Base-by-base conservation (phyloP, 2,888 invertebrate genomes). In the Minunthozetes semirufus region DNA sequence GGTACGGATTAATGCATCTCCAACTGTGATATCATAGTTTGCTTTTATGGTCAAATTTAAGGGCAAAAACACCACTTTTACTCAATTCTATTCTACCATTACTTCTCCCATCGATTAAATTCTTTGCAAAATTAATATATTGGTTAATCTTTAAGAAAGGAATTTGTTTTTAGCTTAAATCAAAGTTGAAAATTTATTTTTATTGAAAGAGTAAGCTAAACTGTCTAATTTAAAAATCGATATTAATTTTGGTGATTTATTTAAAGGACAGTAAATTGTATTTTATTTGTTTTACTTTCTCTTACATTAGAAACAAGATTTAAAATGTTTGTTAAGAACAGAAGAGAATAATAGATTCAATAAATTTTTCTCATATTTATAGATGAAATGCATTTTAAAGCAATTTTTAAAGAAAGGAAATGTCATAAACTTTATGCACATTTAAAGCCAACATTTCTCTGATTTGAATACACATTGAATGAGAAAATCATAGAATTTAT, bases 1-100 rank as follows among this genome's bases (percentile, higher is more conserved):
- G n/a, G 66, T 66, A 19, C 33, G 66, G 38, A 38, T 66, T 38
- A 66, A 33, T 66, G 38, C 19, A 66, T 66, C n/a, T 66, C 66
- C 66, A 66, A 66, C 66, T 66, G 66, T 66, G 66, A 66, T 38
- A 33, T 66, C 38, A 66, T 66, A 25, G 66, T 38, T 66, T 66
- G 66, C 66, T 66, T 66, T 66, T 66, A 66, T 66, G 66, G 38
- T n/a, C 38, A 38, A 66, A 38, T 66, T 38, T 66, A 38, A 38
- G 19, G 11, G 38, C 38, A 66, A 66, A 38, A 59, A 59, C 27
- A 27, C 22, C 9, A 59, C 25, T 59, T 59, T 22, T 56, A n/a
- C n/a, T 56, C 33, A 33, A 33, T 33, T 33, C 33, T 33, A 5
- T 3, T 33, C 33, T 5, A 8, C n/a, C 48, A 48, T 48, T 48